Conservation (phyloP, 2,888 invertebrate genomes). For the Drosophila gaucha region DNA sequence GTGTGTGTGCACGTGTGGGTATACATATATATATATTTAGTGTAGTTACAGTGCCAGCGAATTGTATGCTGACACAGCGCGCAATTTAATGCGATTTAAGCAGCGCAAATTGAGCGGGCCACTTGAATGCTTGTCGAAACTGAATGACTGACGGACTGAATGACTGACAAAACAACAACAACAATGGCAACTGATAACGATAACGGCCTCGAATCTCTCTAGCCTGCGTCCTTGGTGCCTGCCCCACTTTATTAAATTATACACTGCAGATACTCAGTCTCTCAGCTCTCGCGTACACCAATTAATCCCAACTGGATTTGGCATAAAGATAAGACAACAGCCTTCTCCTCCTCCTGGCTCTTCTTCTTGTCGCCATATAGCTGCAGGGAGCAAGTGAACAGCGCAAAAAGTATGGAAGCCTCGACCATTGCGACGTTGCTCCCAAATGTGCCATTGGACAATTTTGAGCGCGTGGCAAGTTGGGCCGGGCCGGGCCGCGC, state of each 20-base stretch:
- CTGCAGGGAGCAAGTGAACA: slow-evolving; percentile 44
- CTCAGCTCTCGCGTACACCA: slow-evolving; percentile 59
- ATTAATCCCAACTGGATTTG: slow-evolving; percentile 81
- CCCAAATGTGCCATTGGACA: slow-evolving; percentile 66
- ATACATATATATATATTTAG: slow-evolving; percentile 1
- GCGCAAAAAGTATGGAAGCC: neutral
- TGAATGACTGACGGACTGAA: slow-evolving; percentile 30
- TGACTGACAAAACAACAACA: slow-evolving; percentile 25
- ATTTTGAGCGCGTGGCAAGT: slow-evolving; percentile 73
- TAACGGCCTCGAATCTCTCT: slow-evolving; percentile 32
- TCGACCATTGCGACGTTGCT: slow-evolving; percentile 20
- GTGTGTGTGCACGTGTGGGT: slow-evolving; percentile 1
- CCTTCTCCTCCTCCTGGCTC: too few relatives aligned
- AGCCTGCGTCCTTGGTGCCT: slow-evolving; percentile 24
- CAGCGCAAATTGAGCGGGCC: slow-evolving; percentile 77
- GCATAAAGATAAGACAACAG: slow-evolving; percentile 76
- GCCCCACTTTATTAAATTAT: slow-evolving; percentile 78
- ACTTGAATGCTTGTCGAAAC: slow-evolving; percentile 64
- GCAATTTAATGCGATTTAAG: slow-evolving; percentile 81
- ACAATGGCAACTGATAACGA: slow-evolving; percentile 59
- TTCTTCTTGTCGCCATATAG: slow-evolving; percentile 40
- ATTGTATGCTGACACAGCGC: slow-evolving; percentile 55
- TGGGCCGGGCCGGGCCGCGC: slow-evolving; percentile 9
- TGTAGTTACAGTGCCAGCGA: slow-evolving; percentile 50
- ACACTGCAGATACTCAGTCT: slow-evolving; percentile 52